A percentile compares a stretch with the other conserved stretches of the same genome.
phyloP scores from a whole-genome alignment of 1,140 invertebrate genomes.

The Bombus vancouverensis region DNA sequence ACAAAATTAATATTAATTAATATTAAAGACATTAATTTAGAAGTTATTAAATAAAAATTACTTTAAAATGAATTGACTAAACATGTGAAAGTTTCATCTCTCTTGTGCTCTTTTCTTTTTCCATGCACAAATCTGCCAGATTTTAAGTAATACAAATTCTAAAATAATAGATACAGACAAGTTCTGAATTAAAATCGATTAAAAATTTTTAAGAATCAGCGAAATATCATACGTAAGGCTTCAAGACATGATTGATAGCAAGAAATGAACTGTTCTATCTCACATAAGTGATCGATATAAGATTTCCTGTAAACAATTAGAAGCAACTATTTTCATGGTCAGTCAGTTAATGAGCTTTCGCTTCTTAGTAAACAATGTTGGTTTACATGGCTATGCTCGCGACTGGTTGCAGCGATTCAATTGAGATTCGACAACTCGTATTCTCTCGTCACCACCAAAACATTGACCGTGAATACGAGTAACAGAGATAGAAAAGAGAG shows the following conservation, averaged over 20 bases:
- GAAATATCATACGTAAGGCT: neutral
- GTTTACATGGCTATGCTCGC: neutral
- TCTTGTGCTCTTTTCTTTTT: too few relatives aligned
- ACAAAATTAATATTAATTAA: neutral
- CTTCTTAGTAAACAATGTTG: neutral
- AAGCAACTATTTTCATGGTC: neutral
- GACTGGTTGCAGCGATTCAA: neutral
- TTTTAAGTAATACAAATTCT: neutral
- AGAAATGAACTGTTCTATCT: neutral
- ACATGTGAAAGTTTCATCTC: neutral
- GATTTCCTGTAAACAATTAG: neutral
- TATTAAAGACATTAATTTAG: neutral
- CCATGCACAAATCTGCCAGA: neutral
- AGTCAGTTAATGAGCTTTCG: neutral
- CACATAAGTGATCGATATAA: neutral
- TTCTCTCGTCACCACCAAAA: constrained; percentile 41
- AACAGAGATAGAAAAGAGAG: constrained; percentile 2
- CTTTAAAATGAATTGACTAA: neutral
- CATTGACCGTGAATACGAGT: constrained; percentile 42
- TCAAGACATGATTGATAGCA: neutral
- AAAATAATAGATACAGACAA: neutral
- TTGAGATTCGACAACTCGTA: constrained; percentile 8
- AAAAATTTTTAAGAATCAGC: neutral
- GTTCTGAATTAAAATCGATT: neutral
- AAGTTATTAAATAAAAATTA: neutral